A percentile compares a stretch with the other conserved stretches of the same genome.
phyloP scores from a whole-genome alignment of 2,113 vertebrate genomes.

The Tonatia bakeri region DNA sequence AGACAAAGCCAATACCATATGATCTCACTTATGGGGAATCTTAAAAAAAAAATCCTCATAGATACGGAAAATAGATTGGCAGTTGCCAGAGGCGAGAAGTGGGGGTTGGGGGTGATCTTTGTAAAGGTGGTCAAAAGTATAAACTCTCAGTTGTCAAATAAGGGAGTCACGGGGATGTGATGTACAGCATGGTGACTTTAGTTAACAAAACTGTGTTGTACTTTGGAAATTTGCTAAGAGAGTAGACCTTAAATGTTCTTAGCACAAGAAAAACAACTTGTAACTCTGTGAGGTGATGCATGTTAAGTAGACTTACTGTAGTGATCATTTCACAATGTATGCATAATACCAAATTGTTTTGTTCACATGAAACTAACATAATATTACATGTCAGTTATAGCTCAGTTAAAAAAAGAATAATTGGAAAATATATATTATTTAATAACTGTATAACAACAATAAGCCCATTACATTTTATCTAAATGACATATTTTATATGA shows the following conservation, averaged over 20 bases:
- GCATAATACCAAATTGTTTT: not conserved
- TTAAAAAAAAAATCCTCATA: not conserved
- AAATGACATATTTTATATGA: not conserved
- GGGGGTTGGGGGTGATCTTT: not conserved
- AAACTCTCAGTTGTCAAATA: not conserved
- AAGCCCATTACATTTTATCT: not conserved
- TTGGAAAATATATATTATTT: not conserved
- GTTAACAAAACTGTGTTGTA: not conserved
- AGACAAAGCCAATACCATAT: not conserved
- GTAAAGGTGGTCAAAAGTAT: not conserved
- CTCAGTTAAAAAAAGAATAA: not conserved
- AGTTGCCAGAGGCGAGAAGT: not conserved
- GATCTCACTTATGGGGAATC: not conserved
- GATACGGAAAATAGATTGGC: not conserved
- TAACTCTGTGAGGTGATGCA: not conserved
- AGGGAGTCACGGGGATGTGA: not conserved
- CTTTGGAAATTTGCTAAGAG: not conserved
- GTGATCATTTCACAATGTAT: not conserved
- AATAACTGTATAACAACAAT: not conserved
- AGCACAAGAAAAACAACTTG: not conserved
- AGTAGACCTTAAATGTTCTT: not conserved
- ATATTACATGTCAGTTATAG: not conserved
- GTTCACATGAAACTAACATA: not conserved
- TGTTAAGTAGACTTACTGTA: not conserved
- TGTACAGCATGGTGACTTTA: not conserved